Conservation (phyloP, 2,888 invertebrate genomes). For the Cyclophora albipunctata region DNA sequence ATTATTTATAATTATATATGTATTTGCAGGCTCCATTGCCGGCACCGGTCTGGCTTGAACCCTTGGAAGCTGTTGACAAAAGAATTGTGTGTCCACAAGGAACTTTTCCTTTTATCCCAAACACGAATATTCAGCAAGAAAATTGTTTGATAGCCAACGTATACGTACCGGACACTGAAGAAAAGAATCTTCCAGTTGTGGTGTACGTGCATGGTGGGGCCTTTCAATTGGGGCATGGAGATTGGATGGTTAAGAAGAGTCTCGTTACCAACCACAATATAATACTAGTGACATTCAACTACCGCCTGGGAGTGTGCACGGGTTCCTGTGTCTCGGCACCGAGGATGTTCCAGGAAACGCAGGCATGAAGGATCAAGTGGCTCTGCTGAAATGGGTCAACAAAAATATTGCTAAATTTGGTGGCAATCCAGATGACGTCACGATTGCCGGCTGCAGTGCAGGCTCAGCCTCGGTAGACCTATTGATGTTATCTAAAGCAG, state of each 20-base stretch:
- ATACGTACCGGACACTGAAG: slow-evolving; percentile 36
- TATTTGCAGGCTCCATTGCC: slow-evolving; percentile 31
- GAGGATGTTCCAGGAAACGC: slow-evolving; percentile 47
- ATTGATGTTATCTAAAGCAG: slow-evolving; percentile 35
- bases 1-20: too few relatives aligned
- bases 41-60: slow-evolving; percentile 25
- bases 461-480: slow-evolving; percentile 42
- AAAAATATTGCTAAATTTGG: slow-evolving; percentile 44
- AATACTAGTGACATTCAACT: slow-evolving; percentile 39
- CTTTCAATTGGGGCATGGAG: slow-evolving; percentile 43
- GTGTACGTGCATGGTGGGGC: slow-evolving; percentile 60
- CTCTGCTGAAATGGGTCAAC: slow-evolving; percentile 41
- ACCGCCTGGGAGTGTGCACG: slow-evolving; percentile 38
- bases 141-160: slow-evolving; percentile 51
- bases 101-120: neutral
- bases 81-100: slow-evolving; percentile 31
- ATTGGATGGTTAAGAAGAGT: slow-evolving; percentile 25
- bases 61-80: slow-evolving; percentile 26
- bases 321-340: slow-evolving; percentile 49
- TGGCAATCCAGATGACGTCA: slow-evolving; percentile 49
- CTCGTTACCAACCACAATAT: slow-evolving; percentile 29
- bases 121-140: slow-evolving; percentile 17
- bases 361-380: slow-evolving; percentile 52
- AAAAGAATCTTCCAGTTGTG: slow-evolving; percentile 43
- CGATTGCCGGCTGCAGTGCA: slow-evolving; percentile 42